Conservation (phyloP, 2,797 vertebrate genomes). For the Coccyzus lansbergi region DNA sequence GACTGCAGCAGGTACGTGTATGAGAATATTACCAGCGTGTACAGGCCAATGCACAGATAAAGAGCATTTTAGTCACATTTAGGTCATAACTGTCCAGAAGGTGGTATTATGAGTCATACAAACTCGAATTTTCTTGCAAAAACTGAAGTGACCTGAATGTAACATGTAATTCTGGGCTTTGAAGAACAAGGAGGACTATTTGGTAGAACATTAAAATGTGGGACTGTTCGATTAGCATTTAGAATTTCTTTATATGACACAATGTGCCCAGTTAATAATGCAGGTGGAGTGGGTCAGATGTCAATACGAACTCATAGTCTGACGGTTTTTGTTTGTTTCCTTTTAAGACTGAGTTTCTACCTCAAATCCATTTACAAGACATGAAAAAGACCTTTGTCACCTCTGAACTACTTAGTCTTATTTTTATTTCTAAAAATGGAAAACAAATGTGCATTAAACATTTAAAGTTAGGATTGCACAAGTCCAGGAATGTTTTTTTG, state of each 20-base stretch:
- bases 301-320: not conserved
- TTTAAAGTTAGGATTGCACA: not conserved
- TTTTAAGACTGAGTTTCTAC: not conserved
- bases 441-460: not conserved
- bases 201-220: not conserved
- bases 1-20: not conserved
- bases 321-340: not conserved
- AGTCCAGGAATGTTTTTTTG: not conserved
- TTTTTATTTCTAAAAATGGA: not conserved
- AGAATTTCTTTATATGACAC: not conserved
- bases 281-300: not conserved
- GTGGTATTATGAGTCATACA: constrained; percentile 54
- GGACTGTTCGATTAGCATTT: not conserved
- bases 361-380: not conserved
- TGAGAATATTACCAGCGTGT: not conserved
- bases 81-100: constrained; percentile 27
- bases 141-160: not conserved
- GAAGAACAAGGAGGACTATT: not conserved
- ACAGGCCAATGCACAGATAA: not conserved
- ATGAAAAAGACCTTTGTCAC: not conserved
- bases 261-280: not conserved
- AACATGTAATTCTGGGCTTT: not conserved
- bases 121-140: not conserved
- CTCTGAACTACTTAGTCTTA: not conserved
- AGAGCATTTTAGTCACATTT: constrained; percentile 31